A percentile compares a stretch with the other conserved stretches of the same genome.
phyloP scores from a whole-genome alignment of 2,888 invertebrate genomes.

The Dicranocentrus wangi region DNA sequence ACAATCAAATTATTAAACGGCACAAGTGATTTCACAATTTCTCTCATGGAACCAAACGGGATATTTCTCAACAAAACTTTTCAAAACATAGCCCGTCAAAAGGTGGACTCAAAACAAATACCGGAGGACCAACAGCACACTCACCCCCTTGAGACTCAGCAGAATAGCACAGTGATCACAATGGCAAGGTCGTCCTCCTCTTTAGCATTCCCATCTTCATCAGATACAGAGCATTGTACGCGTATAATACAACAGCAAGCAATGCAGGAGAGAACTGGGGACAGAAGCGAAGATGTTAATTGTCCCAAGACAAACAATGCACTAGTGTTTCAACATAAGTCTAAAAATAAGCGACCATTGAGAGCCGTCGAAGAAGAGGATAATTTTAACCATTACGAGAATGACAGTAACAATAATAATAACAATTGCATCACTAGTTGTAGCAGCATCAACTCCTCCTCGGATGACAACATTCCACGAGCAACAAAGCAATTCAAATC shows the following conservation, averaged over 20 bases:
- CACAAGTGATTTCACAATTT: no score
- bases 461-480: constrained; percentile 18
- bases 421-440: constrained; percentile 29
- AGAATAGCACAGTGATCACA: constrained; percentile 18
- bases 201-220: background rate
- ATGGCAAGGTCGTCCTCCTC: constrained; percentile 45
- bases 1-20: no score
- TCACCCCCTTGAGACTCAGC: no score
- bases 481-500: constrained; percentile 49
- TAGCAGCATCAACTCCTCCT: constrained; percentile 24
- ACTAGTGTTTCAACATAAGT: constrained; percentile 12
- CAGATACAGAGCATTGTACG: no score
- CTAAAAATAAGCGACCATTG: constrained; percentile 40
- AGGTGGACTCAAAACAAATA: background rate
- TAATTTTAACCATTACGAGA: constrained; percentile 20
- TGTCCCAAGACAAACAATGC: background rate
- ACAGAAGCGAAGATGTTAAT: background rate
- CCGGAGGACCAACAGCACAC: constrained; percentile 25
- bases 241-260: no score
- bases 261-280: background rate
- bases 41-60: constrained; percentile 57
- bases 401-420: constrained; percentile 32
- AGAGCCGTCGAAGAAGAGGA: constrained; percentile 12
- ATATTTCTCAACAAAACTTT: constrained; percentile 55
- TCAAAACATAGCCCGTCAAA: constrained; percentile 1